Evolutionary conservation across 2,888 invertebrate genomes (phyloP).

Genomic region (Agapetus fuscipes): DNA sequence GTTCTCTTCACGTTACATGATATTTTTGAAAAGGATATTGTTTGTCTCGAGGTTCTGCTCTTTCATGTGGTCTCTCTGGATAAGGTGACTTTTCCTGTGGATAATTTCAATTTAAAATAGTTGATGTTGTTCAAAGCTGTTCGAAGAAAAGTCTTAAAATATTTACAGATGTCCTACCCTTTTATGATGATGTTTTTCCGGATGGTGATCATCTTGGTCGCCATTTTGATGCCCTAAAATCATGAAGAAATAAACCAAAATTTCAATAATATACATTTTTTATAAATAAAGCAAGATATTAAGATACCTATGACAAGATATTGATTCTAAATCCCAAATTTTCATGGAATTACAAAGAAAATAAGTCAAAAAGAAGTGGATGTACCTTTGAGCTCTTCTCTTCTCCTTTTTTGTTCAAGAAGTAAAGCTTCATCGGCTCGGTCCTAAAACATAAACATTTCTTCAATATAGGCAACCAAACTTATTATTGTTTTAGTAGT

Average conservation of each 20-base stretch:
- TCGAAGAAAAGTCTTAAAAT: background rate
- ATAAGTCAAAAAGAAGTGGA: no score
- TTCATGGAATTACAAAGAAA: no score
- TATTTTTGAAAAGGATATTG: slow-evolving; percentile 86
- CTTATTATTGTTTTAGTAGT: background rate
- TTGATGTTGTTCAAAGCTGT: no score
- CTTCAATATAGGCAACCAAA: no score
- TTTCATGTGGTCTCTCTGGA: slow-evolving; percentile 67
- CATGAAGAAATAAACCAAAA: slow-evolving; percentile 26
- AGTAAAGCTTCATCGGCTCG: slow-evolving; percentile 59
- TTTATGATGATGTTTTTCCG: slow-evolving; percentile 67
- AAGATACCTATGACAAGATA: slow-evolving; percentile 19
- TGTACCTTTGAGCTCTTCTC: slow-evolving; percentile 70
- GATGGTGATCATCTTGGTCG: slow-evolving; percentile 58
- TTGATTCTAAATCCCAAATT: no score
- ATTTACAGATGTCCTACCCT: slow-evolving; percentile 48
- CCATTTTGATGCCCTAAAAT: slow-evolving; percentile 67
- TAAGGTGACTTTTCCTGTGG: slow-evolving; percentile 73
- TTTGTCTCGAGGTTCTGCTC: slow-evolving; percentile 65
- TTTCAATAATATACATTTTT: slow-evolving; percentile 31
- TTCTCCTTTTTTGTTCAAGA: slow-evolving; percentile 65
- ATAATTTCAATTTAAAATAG: slow-evolving; percentile 8
- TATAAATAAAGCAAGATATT: slow-evolving; percentile 31
- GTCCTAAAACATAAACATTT: slow-evolving; percentile 58
- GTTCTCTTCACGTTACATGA: no score